These are phyloP conservation scores for Acheta domesticus DNA, from an alignment of 2,888 invertebrate species.

Conservation along the genomic window DNA sequence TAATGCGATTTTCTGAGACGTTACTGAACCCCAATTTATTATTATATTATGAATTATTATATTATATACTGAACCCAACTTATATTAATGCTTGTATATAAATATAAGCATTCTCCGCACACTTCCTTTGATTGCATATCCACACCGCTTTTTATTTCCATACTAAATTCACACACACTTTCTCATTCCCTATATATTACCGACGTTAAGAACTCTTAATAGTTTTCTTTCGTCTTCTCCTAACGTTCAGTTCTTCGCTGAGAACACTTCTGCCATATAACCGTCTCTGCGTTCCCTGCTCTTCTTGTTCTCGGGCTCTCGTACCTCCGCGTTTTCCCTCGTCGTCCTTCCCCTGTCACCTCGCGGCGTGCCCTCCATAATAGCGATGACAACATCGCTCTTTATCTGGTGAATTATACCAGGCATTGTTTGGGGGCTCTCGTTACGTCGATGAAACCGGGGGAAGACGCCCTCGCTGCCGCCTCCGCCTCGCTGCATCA, in stretches of 20 bases:
- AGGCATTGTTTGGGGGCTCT: neutral
- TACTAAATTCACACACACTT: neutral
- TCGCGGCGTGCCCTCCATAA: neutral
- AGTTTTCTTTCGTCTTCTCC: neutral
- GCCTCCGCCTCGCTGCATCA: neutral
- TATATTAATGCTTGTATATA: too few species aligned
- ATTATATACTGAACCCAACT: too few species aligned
- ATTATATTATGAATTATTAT: too few species aligned
- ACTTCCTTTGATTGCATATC: neutral
- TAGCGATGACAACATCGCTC: neutral
- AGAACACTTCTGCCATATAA: neutral
- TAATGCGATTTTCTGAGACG: too few species aligned
- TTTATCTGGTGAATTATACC: neutral
- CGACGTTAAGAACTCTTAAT: too few species aligned
- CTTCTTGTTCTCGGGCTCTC: too few species aligned
- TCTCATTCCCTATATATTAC: too few species aligned
- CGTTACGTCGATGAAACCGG: neutral
- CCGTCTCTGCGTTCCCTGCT: too few species aligned
- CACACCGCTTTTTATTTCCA: neutral
- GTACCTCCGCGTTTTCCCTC: too few species aligned
- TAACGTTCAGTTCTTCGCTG: neutral
- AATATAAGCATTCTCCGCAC: neutral
- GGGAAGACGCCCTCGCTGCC: neutral
- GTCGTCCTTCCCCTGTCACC: too few species aligned
- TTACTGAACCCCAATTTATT: too few species aligned